Base-by-base conservation (phyloP, 2,888 invertebrate genomes). In the Tetragonisca angustula region DNA sequence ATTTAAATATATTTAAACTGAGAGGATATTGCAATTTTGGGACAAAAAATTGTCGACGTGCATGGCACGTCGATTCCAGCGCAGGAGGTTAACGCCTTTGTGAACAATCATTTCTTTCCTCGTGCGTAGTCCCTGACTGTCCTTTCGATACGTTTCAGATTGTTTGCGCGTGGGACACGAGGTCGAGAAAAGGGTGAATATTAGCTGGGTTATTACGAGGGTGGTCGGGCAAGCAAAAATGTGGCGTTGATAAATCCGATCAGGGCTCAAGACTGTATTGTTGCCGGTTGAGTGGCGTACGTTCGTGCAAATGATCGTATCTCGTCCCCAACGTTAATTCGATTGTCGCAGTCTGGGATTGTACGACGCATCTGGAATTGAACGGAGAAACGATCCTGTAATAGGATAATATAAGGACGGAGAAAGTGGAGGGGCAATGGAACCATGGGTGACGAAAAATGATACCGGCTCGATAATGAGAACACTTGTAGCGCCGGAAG, bases 401-500 rank as follows among this genome's bases (percentile, higher is more conserved):
- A 32, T 32, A 32, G 32, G 56, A 32, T 21, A 73, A 17, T 43
- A 9, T 2, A 49, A 59, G 69, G 49, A 65, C 1, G 62, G 62
- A 43, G 32, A 54, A 13, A 64, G 59, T 27, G 56, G 61, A 43
- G 68, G 43, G 73, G 74, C 73, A 77, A 73, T 79, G 89, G 82
- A 88, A 82, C 74, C 75, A 69, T 84, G 81, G 89, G 83, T 85
- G 87, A 83, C 81, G 89, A 83, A 87, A 89, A 88, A 87, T 83
- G 89, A 89, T 88, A 89, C 67, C 70, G 73, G 79, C 68, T 49
- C 79, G 77, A 81, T 85, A 80, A 83, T 85, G 85, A 88, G 85
- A 84, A 87, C 89, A 81, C 82, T 83, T 32, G 43, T 64, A 73
- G 68, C n/a, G 67, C 67, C 50, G 79, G 81, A 84, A 87, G 89